Conservation (phyloP, 2,113 vertebrate species). For the Verasper variegatus region DNA sequence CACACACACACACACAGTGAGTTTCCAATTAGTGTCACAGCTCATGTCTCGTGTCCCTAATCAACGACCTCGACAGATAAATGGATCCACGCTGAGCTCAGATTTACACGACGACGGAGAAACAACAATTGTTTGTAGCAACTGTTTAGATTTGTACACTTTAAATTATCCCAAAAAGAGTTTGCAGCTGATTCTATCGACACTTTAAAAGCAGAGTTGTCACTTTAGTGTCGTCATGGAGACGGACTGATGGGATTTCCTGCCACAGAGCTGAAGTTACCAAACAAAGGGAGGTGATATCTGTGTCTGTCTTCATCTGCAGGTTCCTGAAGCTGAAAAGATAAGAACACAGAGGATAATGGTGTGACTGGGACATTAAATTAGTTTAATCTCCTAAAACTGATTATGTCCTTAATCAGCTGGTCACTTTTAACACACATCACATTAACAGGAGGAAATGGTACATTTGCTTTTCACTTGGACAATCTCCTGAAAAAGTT, state of each 20-base stretch:
- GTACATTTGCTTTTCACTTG: no score
- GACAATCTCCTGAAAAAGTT: no score
- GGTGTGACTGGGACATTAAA: no score
- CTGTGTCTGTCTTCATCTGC: background rate
- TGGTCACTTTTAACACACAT: no score
- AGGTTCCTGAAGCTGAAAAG: no score
- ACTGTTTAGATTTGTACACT: background rate
- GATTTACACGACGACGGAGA: background rate
- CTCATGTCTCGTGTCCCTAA: slow-evolving; percentile 53
- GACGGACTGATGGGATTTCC: slow-evolving; percentile 19
- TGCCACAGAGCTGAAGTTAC: background rate
- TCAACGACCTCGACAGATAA: slow-evolving; percentile 66
- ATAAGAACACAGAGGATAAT: no score
- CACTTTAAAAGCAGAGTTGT: background rate
- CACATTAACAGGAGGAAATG: no score
- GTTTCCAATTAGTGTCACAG: slow-evolving; percentile 47
- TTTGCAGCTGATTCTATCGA: background rate
- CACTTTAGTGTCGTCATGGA: background rate
- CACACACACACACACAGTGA: slow-evolving; percentile 3
- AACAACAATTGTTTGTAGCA: background rate
- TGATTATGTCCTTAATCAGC: no score
- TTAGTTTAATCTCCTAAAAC: no score
- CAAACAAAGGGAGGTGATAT: background rate
- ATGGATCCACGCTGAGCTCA: slow-evolving; percentile 25
- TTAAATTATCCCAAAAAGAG: background rate